Evolutionary conservation across 2,888 invertebrate species (phyloP), one percentile per base, ranked within the genome.

Genomic region (Pherbina coryleti): DNA sequence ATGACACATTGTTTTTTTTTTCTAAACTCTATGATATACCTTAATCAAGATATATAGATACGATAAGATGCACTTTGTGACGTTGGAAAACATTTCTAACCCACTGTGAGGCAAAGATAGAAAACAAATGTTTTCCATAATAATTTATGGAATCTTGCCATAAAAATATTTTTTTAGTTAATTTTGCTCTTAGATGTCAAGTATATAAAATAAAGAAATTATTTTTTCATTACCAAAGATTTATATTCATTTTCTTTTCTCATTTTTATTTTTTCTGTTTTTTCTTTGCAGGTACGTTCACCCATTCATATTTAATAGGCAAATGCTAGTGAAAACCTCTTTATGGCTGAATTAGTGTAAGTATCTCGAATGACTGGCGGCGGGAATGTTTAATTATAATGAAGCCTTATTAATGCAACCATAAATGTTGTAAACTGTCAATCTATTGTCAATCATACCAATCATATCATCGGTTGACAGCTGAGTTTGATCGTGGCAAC

Each of bases 361-460:
- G 57, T 19, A 19, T 25, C 5, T 60, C 0, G 25, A n/a, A 25
- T 19, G 57, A 19, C 9, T 60, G 19, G 57, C 22, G 28, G 19
- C 57, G 44, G 44, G 44, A 44, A 44, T 44, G 14, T 44, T 3
- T n/a, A n/a, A 11, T 44, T 44, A 22, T 55, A 55, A 19, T n/a
- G 55, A 55, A 55, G 22, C 9, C 55, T 19, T 55, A 55, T 55
- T 19, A 55, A 55, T 19, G 55, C 55, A 5, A 19, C 22, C n/a
- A 22, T 55, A 19, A 55, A 37, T 37, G n/a, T 55, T 31, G 22
- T 22, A n/a, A 62, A 62, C 62, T 72, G 72, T 72, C 72, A 72
- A 72, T 60, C 60, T 49, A 51, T 49, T 62, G 60, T 73, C 73
- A 73, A 62, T 73, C 73, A 62, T 44, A 11, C 73, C n/a, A n/a